Evolutionary conservation across 2,888 invertebrate species (phyloP).

Genomic region (Drosophila neutralis): DNA sequence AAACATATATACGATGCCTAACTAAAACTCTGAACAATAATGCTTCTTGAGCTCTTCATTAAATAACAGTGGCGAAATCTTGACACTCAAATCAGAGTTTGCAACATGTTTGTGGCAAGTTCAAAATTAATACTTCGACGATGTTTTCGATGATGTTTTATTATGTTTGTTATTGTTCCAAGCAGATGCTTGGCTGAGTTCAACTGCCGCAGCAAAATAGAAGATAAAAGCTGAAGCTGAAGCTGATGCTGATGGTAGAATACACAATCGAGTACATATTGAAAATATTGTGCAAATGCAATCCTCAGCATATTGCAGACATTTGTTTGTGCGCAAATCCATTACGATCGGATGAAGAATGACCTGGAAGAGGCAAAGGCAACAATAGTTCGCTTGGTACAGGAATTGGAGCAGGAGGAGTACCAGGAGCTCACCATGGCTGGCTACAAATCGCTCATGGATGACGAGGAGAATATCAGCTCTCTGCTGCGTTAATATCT

Average conservation of each 20-base stretch:
- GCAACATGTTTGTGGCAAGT: not conserved
- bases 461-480: conserved; percentile 85
- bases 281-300: conserved; percentile 3
- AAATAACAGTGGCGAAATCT: not conserved
- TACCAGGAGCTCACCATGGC: conserved; percentile 85
- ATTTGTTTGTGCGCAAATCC: conserved; percentile 81
- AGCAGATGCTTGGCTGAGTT: not conserved
- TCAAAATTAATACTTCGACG: not conserved
- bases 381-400: conserved; percentile 79
- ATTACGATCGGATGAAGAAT: conserved; percentile 82
- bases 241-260: not conserved
- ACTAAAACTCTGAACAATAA: not conserved
- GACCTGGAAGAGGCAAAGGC: conserved; percentile 80
- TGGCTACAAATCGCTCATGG: conserved; percentile 86
- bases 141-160: not conserved
- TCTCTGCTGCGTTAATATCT: conserved; percentile 88
- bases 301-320: not conserved
- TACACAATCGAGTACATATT: not conserved
- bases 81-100: not conserved
- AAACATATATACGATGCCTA: not conserved
- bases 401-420: conserved; percentile 83
- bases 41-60: not conserved
- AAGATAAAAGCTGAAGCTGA: not conserved
- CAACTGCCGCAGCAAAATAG: not conserved
- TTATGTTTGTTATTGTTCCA: not conserved